Percentiles rank a stretch among this genome's conserved stretches.
phyloP scores from a whole-genome alignment of 2,888 invertebrate genomes.

The Dryobotodes eremita region DNA sequence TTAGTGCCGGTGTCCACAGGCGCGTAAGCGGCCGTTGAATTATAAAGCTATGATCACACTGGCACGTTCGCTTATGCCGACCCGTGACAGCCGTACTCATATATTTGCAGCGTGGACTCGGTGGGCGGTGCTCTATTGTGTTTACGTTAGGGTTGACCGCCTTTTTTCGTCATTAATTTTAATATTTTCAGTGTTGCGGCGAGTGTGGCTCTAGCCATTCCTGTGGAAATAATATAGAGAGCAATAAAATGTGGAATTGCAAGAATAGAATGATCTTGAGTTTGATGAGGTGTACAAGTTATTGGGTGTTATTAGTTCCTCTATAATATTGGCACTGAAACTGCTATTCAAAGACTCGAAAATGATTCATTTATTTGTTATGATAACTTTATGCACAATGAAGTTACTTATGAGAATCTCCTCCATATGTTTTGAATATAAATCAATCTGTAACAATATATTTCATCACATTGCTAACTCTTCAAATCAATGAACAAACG shows the following conservation, averaged over 20 bases:
- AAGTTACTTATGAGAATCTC: not conserved
- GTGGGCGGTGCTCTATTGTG: constrained; percentile 82
- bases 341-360: not conserved
- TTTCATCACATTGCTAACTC: not conserved
- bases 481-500: not conserved
- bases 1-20: constrained; percentile 4
- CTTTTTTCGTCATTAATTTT: constrained; percentile 41
- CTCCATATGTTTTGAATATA: not conserved
- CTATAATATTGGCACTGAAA: constrained; percentile 15
- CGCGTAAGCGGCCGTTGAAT: constrained; percentile 42
- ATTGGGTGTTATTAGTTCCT: not conserved
- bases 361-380: constrained; percentile 6
- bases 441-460: not conserved
- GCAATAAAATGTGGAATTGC: constrained; percentile 2
- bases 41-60: constrained; percentile 70
- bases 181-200: constrained; percentile 38
- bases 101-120: constrained; percentile 74
- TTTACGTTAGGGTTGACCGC: constrained; percentile 64
- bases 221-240: constrained; percentile 20
- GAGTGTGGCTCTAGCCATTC: constrained; percentile 9
- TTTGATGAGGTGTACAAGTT: constrained; percentile 1
- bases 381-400: not conserved
- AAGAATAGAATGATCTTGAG: constrained; percentile 31
- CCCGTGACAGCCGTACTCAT: constrained; percentile 75
- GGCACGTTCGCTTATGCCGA: constrained; percentile 58